These are phyloP conservation scores for Barnardius zonarius DNA, from an alignment of 2,113 vertebrate genomes.

Conservation along the genomic window DNA sequence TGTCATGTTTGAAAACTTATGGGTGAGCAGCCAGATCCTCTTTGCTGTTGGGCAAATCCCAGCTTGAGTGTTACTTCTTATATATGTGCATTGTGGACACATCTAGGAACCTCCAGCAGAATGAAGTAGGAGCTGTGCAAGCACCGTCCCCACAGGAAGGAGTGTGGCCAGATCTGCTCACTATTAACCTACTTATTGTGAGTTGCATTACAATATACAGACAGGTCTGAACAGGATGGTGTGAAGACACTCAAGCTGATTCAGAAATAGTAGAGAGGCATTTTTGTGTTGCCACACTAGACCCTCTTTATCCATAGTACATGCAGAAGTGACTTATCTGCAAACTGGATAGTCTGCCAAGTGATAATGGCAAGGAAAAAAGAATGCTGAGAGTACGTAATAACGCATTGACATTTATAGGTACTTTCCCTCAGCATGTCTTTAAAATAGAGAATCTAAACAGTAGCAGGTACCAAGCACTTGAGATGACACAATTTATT, in stretches of 20 bases:
- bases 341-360: neutral
- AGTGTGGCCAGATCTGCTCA: neutral
- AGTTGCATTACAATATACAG: too few relatives aligned
- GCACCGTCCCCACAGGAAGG: neutral
- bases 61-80: neutral
- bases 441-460: neutral
- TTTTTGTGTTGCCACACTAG: neutral
- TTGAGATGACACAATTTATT: neutral
- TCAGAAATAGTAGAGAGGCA: neutral
- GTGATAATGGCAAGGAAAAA: neutral
- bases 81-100: neutral
- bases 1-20: neutral
- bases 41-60: neutral
- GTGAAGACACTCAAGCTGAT: neutral
- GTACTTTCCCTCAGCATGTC: neutral
- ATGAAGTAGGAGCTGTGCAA: neutral
- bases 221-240: neutral
- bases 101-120: neutral
- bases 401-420: rapidly evolving
- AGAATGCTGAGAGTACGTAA: neutral
- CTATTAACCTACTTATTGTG: neutral
- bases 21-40: neutral
- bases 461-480: neutral
- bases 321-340: neutral
- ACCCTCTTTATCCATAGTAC: neutral